Percentiles rank a stretch among this genome's conserved stretches.
Conservation (phyloP, 1,140 invertebrate species). For the Myzus persicae region DNA sequence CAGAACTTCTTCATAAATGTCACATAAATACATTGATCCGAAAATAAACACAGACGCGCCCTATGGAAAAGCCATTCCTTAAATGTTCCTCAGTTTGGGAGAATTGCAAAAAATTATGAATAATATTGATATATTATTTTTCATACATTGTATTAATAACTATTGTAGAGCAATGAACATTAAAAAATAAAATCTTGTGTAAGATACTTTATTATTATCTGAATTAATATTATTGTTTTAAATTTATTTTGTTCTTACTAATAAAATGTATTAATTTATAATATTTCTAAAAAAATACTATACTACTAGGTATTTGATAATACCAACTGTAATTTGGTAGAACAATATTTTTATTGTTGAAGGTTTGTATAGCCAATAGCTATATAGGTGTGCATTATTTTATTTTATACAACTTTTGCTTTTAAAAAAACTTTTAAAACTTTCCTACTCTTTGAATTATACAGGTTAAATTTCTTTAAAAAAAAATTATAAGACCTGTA, state of each 20-base stretch:
- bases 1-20: not conserved
- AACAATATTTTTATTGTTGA: not conserved
- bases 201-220: not conserved
- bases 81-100: not conserved
- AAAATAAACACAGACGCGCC: not conserved
- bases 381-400: not conserved
- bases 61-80: not conserved
- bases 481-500: no score
- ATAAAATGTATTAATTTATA: not conserved
- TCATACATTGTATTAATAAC: not conserved
- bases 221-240: not conserved
- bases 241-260: not conserved
- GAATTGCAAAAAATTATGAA: not conserved
- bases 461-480: not conserved
- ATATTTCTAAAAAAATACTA: not conserved
- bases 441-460: not conserved
- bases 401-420: not conserved
- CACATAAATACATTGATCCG: not conserved
- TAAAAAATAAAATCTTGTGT: not conserved
- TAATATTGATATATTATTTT: not conserved
- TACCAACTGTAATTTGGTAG: not conserved
- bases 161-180: not conserved
- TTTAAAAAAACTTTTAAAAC: not conserved
- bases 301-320: no score
- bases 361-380: not conserved